Percentiles rank a stretch among this genome's conserved stretches.
These are phyloP conservation scores for Latrodectus elegans DNA, from an alignment of 2,888 invertebrate species.

Conservation along the genomic window DNA sequence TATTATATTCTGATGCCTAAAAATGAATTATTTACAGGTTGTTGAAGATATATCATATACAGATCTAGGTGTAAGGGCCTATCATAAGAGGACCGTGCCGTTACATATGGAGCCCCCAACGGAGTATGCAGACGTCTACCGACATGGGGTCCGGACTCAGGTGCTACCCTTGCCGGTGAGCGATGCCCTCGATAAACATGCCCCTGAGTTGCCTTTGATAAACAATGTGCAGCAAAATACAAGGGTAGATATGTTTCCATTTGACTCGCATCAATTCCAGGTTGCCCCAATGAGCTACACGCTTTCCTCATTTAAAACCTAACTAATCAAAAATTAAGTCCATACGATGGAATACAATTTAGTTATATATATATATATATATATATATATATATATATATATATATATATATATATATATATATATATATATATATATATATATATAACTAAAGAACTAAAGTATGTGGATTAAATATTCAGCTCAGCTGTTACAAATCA, in stretches of 20 bases:
- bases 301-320: too few species aligned
- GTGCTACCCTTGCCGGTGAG: constrained; percentile 63
- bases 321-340: too few species aligned
- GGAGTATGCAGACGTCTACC: constrained; percentile 57
- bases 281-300: too few species aligned
- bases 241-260: constrained; percentile 24
- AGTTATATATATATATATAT: too few species aligned
- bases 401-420: too few species aligned
- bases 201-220: constrained; percentile 63
- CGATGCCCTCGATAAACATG: constrained; percentile 63
- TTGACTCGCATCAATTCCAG: not conserved
- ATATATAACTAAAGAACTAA: too few species aligned
- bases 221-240: constrained; percentile 66
- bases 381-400: too few species aligned
- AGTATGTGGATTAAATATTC: too few species aligned
- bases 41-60: constrained; percentile 62
- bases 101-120: constrained; percentile 65
- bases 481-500: too few species aligned
- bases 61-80: constrained; percentile 51
- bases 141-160: constrained; percentile 53
- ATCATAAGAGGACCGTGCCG: constrained; percentile 53
- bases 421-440: too few species aligned
- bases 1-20: too few species aligned
- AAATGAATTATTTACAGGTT: constrained; percentile 16
- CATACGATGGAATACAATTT: too few species aligned